Evolutionary conservation across 2,113 vertebrate genomes (phyloP), one percentile per base, ranked within the genome.

Genomic region (Mesocricetus auratus): DNA sequence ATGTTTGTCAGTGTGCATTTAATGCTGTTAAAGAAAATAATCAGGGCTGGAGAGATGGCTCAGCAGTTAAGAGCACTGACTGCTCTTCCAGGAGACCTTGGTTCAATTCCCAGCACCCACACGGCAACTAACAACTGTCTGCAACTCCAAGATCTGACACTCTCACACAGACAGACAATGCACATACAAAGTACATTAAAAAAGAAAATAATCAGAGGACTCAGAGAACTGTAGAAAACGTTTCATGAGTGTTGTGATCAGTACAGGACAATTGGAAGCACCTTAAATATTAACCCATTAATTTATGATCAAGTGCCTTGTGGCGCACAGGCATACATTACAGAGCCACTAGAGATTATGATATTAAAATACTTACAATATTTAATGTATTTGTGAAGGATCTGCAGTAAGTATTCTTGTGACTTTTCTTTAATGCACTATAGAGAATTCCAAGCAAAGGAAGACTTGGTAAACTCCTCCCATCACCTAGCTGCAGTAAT

Each of bases 341-440:
- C 5, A 17, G 0, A 77, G 10, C 36, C 26, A 82, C 79, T 47
- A 56, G 9, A 39, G 39, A 62, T 47, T 17, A 39, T 33, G 16
- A 5, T 91, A 0, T 47, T 79, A 39, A n/a, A n/a, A n/a, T n/a
- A n/a, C n/a, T n/a, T 94, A 93, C 58, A 71, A 33, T 85, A 50
- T n/a, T 91, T 68, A 81, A 75, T 89, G 42, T 73, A 77, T 62
- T 74, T 82, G 53, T 21, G 94, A 95, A 90, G 9, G 36, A 95
- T 39, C 91, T 50, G 93, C 3, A 12, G 36, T 29, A 71, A 86
- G 45, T 89, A 75, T 60, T 96, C 93, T 91, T 79, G 39, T 91
- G 68, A 81, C 1, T 26, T 93, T 79, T 95, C 66, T 77, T 64
- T 64, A 75, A 93, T 31, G 58, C 29, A 85, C 19, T 69, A 47